A percentile compares a stretch with the other conserved stretches of the same genome.
phyloP scores from a whole-genome alignment of 2,888 invertebrate species.

The Cosmia trapezina region DNA sequence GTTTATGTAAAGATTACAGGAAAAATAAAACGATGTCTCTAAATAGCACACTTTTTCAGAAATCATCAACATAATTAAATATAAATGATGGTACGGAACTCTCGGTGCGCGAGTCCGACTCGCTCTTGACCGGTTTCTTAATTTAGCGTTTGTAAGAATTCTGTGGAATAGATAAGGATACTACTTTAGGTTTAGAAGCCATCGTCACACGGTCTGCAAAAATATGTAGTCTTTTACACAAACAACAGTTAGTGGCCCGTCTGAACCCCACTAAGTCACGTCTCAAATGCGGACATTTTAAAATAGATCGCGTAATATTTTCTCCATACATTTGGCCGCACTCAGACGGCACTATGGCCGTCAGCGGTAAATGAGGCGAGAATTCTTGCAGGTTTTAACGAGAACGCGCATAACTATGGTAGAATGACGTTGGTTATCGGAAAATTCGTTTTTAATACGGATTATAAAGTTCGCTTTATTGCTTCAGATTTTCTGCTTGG shows the following conservation, averaged over 20 bases:
- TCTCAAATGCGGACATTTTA: slow-evolving; percentile 48
- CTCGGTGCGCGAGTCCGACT: too few species aligned
- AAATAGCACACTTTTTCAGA: too few species aligned
- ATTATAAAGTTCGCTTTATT: slow-evolving; percentile 43
- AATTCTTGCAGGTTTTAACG: slow-evolving; percentile 66
- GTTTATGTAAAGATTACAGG: too few species aligned
- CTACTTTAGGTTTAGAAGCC: not conserved
- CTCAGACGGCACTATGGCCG: slow-evolving; percentile 42
- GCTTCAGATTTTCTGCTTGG: slow-evolving; percentile 25
- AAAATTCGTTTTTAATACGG: slow-evolving; percentile 55
- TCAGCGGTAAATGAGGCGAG: slow-evolving; percentile 62
- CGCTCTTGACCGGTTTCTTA: too few species aligned
- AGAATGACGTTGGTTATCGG: slow-evolving; percentile 58
- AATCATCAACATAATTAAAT: too few species aligned
- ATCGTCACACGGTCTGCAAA: not conserved
- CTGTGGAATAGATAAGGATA: too few species aligned
- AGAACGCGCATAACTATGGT: slow-evolving; percentile 62
- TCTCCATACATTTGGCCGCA: slow-evolving; percentile 55
- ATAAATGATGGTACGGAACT: too few species aligned
- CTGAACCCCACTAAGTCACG: slow-evolving; percentile 25
- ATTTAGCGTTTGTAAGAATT: not conserved
- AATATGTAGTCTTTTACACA: not conserved
- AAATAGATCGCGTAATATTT: slow-evolving; percentile 64
- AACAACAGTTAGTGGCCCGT: slow-evolving; percentile 11
- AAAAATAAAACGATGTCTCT: too few species aligned